Evolutionary conservation across 1,140 invertebrate genomes (phyloP).

Genomic region (Anoplophora glabripennis): DNA sequence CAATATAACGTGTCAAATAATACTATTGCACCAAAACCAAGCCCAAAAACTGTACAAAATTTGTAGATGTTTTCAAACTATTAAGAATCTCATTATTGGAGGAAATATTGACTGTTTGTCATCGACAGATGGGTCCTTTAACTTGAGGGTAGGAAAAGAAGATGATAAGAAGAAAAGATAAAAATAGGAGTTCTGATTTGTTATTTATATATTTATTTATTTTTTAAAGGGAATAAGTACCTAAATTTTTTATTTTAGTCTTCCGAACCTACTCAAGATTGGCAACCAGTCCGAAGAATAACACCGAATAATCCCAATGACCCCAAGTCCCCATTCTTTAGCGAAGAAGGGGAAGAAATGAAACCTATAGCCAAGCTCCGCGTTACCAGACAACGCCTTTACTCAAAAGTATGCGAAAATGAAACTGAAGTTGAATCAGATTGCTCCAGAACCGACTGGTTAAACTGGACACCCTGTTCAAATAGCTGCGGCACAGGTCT

Average conservation of each 20-base stretch:
- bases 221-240: too few species aligned
- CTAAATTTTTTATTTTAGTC: slow-evolving; percentile 57
- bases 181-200: too few species aligned
- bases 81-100: too few species aligned
- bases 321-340: slow-evolving; percentile 87
- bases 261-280: slow-evolving; percentile 70
- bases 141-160: too few species aligned
- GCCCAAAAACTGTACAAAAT: too few species aligned
- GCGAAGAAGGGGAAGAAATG: slow-evolving; percentile 74
- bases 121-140: too few species aligned
- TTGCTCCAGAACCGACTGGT: slow-evolving; percentile 51
- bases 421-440: slow-evolving; percentile 4
- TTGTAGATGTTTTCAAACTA: too few species aligned
- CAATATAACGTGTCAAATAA: too few species aligned
- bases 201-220: too few species aligned
- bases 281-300: slow-evolving; percentile 74
- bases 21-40: too few species aligned
- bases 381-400: slow-evolving; percentile 75
- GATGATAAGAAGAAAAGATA: too few species aligned
- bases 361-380: slow-evolving; percentile 85
- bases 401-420: slow-evolving; percentile 76
- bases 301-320: slow-evolving; percentile 79
- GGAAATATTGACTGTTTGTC: too few species aligned
- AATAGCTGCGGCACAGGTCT: slow-evolving; percentile 54
- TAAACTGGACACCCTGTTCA: slow-evolving; percentile 61